These are phyloP conservation scores for Hylia prasina DNA, from an alignment of 2,113 vertebrate genomes.

Conservation along the genomic window DNA sequence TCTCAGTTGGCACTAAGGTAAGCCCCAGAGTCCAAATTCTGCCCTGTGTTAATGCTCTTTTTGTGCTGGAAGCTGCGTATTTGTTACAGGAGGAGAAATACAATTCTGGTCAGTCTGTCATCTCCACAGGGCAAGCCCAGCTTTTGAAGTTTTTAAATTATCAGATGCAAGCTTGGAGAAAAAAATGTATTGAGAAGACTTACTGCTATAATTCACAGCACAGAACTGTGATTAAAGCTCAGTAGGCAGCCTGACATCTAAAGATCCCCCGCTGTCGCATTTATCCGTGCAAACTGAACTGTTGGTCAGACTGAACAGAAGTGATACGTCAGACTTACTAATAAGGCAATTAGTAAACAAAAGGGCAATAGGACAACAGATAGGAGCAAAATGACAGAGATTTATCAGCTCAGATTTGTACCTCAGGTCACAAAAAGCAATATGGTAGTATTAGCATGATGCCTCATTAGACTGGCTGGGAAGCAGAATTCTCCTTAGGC, in stretches of 20 bases:
- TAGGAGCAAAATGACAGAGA: neutral
- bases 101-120: neutral
- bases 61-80: neutral
- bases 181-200: neutral
- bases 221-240: neutral
- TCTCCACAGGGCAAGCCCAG: neutral
- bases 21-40: neutral
- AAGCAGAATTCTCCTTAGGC: neutral
- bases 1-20: neutral
- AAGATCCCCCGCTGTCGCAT: neutral
- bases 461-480: neutral
- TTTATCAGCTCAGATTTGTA: neutral
- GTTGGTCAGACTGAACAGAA: neutral
- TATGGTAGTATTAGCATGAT: neutral
- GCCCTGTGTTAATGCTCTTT: neutral
- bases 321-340: neutral
- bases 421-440: neutral
- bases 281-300: neutral
- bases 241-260: neutral
- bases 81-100: neutral
- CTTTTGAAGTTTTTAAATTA: neutral
- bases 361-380: neutral
- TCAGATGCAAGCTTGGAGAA: neutral
- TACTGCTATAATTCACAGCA: neutral
- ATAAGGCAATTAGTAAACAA: conserved; percentile 25